Percentiles rank a stretch among this genome's conserved stretches.
These are phyloP conservation scores for Physeter macrocephalus DNA, from an alignment of 2,113 vertebrate genomes.

Conservation along the genomic window DNA sequence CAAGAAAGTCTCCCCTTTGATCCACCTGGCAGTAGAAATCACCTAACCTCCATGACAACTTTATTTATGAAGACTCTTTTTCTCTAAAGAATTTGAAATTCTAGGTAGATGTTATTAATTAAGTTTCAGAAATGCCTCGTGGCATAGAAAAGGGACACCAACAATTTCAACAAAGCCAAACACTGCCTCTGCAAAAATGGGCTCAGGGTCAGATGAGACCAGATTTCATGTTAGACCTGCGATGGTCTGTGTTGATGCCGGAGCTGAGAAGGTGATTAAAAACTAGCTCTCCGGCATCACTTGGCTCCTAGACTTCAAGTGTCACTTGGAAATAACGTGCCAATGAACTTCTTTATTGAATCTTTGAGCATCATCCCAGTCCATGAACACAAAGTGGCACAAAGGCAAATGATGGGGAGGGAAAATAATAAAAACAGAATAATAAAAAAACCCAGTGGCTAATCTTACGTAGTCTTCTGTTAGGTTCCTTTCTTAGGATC, in stretches of 20 bases:
- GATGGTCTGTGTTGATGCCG: not conserved
- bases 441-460: not conserved
- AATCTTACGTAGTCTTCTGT: not conserved
- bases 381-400: not conserved
- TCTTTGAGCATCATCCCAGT: not conserved
- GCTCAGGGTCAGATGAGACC: not conserved
- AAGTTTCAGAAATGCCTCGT: not conserved
- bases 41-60: not conserved
- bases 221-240: not conserved
- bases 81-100: not conserved
- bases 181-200: not conserved
- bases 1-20: not conserved
- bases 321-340: not conserved
- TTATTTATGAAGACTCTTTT: not conserved
- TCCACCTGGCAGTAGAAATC: not conserved
- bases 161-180: not conserved
- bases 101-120: not conserved
- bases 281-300: not conserved
- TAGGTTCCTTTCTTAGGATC: not conserved
- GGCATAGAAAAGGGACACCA: not conserved
- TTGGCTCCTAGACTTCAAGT: not conserved
- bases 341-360: not conserved
- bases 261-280: not conserved
- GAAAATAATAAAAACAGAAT: not conserved
- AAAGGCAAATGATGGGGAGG: not conserved